Evolutionary conservation across 2,888 invertebrate species (phyloP), one percentile per base, ranked within the genome.

Genomic region (Altica lythri): DNA sequence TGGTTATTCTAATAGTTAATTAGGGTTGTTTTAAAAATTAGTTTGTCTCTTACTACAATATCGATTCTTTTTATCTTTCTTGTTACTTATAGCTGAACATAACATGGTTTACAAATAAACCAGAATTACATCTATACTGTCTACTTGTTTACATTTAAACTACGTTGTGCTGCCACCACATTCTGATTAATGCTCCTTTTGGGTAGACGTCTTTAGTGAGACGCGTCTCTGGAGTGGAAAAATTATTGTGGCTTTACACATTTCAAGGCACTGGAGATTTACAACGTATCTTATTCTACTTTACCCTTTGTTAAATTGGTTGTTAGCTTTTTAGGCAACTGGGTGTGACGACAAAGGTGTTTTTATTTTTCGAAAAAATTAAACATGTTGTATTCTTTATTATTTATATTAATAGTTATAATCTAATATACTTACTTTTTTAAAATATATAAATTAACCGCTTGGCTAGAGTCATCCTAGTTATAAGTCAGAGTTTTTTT

Each of bases 91-190:
- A 54, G 49, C 37, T 57, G 56, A 56, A 61, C 53, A n/a, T 5
- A 8, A 8, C 27, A 2, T 27, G 27, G 27, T 8, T 13, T 14
- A 12, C 8, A 44, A 44, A 59, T 59, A 57, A 62, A 62, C 57
- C 54, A 52, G 49, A 60, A 57, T 60, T 55, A 55, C 55, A 56
- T 60, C 53, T 56, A 62, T 55, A 60, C 60, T 53, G 59, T 57
- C 49, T 53, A 52, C 57, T 59, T 62, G 62, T 60, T 59, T 62
- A 60, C 59, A 59, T 59, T 59, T 59, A 54, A 55, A 55, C 55
- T 57, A 48, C 52, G 52, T 52, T 53, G 51, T 49, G 32, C 3
- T 16, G 14, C 52, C 57, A 44, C 34, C 30, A 25, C 32, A 25
- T 42, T 43, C 50, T 60, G 62, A 60, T 62, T 62, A 62, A 62